Evolutionary conservation across 2,797 vertebrate species (phyloP).

Genomic region (Prionace glauca): DNA sequence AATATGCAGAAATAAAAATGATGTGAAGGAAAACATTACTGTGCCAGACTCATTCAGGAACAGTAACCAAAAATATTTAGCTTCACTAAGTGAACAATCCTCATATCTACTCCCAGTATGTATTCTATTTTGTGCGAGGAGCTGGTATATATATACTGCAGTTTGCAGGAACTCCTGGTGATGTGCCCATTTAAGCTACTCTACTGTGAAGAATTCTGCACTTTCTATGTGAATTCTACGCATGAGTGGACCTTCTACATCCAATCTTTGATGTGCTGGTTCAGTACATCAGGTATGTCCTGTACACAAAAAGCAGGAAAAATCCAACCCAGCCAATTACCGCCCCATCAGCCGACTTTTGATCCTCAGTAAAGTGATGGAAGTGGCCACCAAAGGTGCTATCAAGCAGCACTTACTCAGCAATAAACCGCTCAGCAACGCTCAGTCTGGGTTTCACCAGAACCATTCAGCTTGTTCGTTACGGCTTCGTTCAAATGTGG

Average conservation of each 20-base stretch:
- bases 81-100: not conserved
- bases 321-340: no score
- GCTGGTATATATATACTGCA: not conserved
- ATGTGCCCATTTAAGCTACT: not conserved
- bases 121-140: not conserved
- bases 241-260: not conserved
- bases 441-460: no score
- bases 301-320: no score
- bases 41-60: not conserved
- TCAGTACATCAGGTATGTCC: not conserved
- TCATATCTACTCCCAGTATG: not conserved
- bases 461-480: no score
- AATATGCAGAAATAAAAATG: not conserved
- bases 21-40: not conserved
- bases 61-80: not conserved
- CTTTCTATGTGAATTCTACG: not conserved
- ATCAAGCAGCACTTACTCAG: no score
- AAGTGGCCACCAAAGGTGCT: no score
- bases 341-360: no score
- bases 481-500: no score
- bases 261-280: not conserved
- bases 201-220: slow-evolving; percentile 12
- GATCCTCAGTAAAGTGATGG: no score
- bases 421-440: no score
- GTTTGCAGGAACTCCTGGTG: not conserved